These are phyloP conservation scores for Armadillidium nasatum DNA, from an alignment of 1,140 invertebrate species.

Conservation along the genomic window DNA sequence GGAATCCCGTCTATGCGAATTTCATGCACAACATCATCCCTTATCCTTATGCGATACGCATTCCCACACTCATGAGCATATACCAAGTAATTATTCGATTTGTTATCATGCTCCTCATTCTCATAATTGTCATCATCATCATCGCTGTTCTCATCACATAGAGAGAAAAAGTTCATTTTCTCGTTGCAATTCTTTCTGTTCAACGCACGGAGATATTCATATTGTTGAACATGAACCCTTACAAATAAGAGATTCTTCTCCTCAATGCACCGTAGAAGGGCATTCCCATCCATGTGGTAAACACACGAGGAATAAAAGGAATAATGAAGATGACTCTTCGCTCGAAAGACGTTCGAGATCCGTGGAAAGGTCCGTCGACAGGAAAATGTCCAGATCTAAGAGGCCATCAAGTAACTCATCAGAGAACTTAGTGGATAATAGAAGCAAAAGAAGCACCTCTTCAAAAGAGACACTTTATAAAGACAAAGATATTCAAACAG, in stretches of 20 bases:
- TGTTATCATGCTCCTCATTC: not conserved
- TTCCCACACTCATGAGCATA: not conserved
- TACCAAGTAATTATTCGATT: not conserved
- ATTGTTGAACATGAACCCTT: not conserved
- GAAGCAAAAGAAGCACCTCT: not conserved
- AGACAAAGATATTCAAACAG: conserved; percentile 3
- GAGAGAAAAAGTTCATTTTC: not conserved
- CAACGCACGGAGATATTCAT: not conserved
- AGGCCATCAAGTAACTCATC: not conserved
- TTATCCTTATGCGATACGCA: not conserved
- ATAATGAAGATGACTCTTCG: not conserved
- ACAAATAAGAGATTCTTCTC: not conserved
- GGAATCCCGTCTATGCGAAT: not conserved
- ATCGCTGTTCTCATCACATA: not conserved
- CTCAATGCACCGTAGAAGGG: not conserved
- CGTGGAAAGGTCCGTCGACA: not conserved
- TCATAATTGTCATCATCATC: not conserved
- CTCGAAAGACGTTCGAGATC: not conserved
- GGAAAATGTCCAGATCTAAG: not conserved
- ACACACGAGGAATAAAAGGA: not conserved
- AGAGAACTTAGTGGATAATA: not conserved
- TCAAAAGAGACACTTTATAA: not conserved
- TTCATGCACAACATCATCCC: not conserved
- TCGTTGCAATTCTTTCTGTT: not conserved
- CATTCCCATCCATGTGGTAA: not conserved